Conservation (phyloP, 2,888 invertebrate species). For the Hydrotaea cyrtoneurina region DNA sequence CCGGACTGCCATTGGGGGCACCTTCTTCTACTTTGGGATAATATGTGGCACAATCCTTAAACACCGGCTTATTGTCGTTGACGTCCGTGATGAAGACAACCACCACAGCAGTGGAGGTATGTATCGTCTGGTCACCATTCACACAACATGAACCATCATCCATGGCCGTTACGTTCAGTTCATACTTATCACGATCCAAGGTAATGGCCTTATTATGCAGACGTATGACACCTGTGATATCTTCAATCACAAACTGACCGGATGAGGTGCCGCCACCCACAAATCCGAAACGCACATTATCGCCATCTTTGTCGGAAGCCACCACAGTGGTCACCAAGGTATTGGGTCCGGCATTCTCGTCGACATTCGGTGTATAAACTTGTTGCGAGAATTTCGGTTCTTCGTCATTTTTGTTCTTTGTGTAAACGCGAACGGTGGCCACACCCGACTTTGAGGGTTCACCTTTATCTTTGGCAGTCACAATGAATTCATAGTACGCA, state of each 20-base stretch:
- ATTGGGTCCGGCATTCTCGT: conserved; percentile 97
- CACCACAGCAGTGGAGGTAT: conserved; percentile 96
- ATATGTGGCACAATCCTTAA: conserved; percentile 95
- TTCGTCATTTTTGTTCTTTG: conserved; percentile 99
- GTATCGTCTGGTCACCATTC: conserved; percentile 92
- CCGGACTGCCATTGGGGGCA: conserved; percentile 95
- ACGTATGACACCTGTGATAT: conserved; percentile 96
- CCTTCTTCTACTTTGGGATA: conserved; percentile 97
- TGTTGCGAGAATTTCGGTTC: conserved; percentile 98
- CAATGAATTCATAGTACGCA: conserved; percentile 96
- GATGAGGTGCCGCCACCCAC: conserved; percentile 94
- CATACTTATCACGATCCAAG: conserved; percentile 95
- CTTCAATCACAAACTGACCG: conserved; percentile 96
- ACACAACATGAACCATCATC: conserved; percentile 99
- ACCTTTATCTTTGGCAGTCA: conserved; percentile 97
- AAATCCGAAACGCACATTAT: conserved; percentile 95
- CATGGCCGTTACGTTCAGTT: conserved; percentile 97
- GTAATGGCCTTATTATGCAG: conserved; percentile 93
- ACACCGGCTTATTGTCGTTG: conserved; percentile 97
- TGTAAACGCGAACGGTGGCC: conserved; percentile 96
- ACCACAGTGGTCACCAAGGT: conserved; percentile 98
- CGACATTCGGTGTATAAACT: conserved; percentile 97
- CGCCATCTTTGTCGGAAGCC: conserved; percentile 98
- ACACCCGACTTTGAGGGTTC: conserved; percentile 95
- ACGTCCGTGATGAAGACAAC: conserved; percentile 98